Conservation (phyloP, 2,113 vertebrate species). For the Prinia subflava region DNA sequence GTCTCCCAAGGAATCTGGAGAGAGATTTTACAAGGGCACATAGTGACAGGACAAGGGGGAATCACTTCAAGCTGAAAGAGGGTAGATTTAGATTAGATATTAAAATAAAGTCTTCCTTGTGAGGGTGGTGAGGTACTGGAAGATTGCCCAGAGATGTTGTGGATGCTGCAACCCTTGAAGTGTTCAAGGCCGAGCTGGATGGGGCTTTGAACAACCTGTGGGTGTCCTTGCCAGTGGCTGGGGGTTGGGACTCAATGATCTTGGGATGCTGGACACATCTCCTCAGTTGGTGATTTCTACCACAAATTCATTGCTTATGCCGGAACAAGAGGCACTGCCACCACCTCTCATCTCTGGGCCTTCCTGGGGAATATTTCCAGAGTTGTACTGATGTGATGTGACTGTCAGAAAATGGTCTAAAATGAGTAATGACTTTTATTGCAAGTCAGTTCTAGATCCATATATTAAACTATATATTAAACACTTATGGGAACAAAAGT, state of each 20-base stretch:
- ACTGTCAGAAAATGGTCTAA: background rate
- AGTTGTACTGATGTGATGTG: background rate
- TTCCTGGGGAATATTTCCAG: background rate
- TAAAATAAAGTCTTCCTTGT: background rate
- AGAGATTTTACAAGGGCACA: accelerated
- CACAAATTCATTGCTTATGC: background rate
- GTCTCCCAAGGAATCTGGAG: background rate
- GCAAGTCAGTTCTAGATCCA: background rate
- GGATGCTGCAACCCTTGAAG: background rate
- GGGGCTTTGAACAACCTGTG: background rate
- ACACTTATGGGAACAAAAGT: background rate
- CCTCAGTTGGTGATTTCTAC: background rate
- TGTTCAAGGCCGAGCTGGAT: background rate
- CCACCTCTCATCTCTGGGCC: background rate
- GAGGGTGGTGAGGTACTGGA: background rate
- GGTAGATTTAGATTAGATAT: background rate
- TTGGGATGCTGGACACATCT: background rate
- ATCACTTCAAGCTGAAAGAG: background rate
- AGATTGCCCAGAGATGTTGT: background rate
- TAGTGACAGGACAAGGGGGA: background rate
- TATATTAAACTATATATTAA: background rate
- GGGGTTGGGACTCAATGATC: accelerated
- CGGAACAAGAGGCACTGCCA: background rate
- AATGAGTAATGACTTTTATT: background rate
- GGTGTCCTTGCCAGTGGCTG: background rate